These are phyloP conservation scores for Ylistrum balloti DNA, from an alignment of 1,140 invertebrate species.

Conservation along the genomic window DNA sequence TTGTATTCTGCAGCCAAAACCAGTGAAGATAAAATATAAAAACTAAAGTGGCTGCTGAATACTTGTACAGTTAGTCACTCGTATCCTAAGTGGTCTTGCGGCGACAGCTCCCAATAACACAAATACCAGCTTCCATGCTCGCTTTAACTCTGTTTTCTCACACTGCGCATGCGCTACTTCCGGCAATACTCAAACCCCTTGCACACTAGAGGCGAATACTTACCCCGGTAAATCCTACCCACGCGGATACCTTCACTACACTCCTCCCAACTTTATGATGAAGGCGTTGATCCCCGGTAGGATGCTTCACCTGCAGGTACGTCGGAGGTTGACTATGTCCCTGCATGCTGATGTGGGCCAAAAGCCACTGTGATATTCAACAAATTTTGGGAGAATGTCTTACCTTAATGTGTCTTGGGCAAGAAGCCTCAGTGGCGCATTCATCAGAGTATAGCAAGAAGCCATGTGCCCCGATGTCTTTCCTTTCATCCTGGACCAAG, in stretches of 20 bases:
- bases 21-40: no score
- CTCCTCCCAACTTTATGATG: slow-evolving; percentile 37
- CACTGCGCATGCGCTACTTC: slow-evolving; percentile 5
- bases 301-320: not conserved
- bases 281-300: not conserved
- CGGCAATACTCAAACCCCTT: not conserved
- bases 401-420: not conserved
- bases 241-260: not conserved
- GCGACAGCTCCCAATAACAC: no score
- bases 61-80: no score
- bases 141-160: not conserved
- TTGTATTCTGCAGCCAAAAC: no score
- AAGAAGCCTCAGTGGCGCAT: not conserved
- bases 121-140: not conserved
- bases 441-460: not conserved
- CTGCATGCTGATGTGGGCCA: not conserved
- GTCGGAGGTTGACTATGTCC: not conserved
- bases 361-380: not conserved
- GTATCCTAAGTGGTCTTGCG: no score
- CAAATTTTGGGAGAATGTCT: not conserved
- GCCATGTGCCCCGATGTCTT: no score
- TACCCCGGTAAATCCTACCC: not conserved
- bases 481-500: no score
- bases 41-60: no score
- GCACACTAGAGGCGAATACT: not conserved